Evolutionary conservation across 2,797 vertebrate genomes (phyloP).

Genomic region (Gila robusta): DNA sequence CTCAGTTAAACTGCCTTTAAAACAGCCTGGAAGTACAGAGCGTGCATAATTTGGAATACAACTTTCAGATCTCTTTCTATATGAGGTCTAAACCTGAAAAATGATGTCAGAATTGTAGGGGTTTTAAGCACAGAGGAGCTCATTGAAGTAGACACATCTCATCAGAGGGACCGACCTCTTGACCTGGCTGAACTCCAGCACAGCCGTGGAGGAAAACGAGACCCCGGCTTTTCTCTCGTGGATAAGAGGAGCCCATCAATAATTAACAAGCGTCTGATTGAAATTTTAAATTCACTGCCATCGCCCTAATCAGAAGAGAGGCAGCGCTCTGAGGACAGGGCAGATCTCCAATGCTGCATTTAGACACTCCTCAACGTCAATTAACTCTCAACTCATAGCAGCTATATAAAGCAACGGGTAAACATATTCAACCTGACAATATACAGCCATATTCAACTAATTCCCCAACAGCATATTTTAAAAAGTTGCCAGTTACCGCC

Average conservation of each 20-base stretch:
- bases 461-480: too few relatives aligned
- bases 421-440: constrained; percentile 71
- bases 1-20: constrained; percentile 76
- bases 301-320: constrained; percentile 77
- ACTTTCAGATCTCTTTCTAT: constrained; percentile 39
- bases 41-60: constrained; percentile 71
- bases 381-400: constrained; percentile 71
- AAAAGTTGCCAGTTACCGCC: too few relatives aligned
- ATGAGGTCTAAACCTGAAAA: constrained; percentile 57
- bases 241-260: constrained; percentile 80
- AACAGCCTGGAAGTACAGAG: constrained; percentile 77
- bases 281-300: constrained; percentile 81
- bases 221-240: constrained; percentile 61
- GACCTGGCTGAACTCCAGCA: constrained; percentile 72
- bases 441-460: constrained; percentile 41
- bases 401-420: constrained; percentile 69
- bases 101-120: constrained; percentile 69
- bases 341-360: constrained; percentile 66
- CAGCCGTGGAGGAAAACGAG: constrained; percentile 35
- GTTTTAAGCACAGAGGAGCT: constrained; percentile 75
- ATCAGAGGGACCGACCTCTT: constrained; percentile 77
- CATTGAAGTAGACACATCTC: constrained; percentile 77
- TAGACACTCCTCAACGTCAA: constrained; percentile 74
- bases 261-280: constrained; percentile 81
- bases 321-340: constrained; percentile 50